Percentiles rank a stretch among this genome's conserved stretches.
Evolutionary conservation across 2,888 invertebrate genomes (phyloP).

Genomic region (Hirtodrosophila trivittata): DNA sequence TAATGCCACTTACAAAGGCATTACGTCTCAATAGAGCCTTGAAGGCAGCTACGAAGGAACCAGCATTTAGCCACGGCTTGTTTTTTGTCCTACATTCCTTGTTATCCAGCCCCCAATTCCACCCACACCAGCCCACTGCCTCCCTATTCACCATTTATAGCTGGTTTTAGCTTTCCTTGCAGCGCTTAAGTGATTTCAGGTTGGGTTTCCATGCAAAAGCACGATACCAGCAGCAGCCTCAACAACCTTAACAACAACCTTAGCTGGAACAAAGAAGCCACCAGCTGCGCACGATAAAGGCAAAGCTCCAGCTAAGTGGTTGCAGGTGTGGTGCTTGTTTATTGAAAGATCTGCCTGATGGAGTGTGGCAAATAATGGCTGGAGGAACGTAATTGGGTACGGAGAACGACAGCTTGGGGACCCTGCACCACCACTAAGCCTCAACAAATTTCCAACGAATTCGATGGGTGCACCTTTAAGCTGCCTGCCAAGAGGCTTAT

Average conservation of each 20-base stretch:
- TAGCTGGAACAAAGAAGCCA: slow-evolving; percentile 17
- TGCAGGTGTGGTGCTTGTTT: slow-evolving; percentile 31
- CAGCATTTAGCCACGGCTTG: slow-evolving; percentile 18
- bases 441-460: neutral
- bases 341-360: slow-evolving; percentile 22
- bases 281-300: slow-evolving; percentile 23
- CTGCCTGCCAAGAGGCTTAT: slow-evolving; percentile 17
- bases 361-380: neutral
- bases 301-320: slow-evolving; percentile 28
- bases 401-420: neutral
- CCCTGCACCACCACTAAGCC: neutral
- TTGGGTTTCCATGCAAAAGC: slow-evolving; percentile 44
- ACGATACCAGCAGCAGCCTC: slow-evolving; percentile 2
- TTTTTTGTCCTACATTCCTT: slow-evolving; percentile 19
- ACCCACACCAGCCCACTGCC: neutral
- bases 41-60: slow-evolving; percentile 25
- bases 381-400: no score
- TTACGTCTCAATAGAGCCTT: slow-evolving; percentile 50
- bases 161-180: slow-evolving; percentile 32
- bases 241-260: slow-evolving; percentile 5
- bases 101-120: neutral
- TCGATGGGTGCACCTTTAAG: slow-evolving; percentile 15
- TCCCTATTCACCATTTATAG: slow-evolving; percentile 11
- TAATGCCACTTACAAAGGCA: slow-evolving; percentile 63
- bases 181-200: slow-evolving; percentile 62